Evolutionary conservation across 2,888 invertebrate species (phyloP).

Genomic region (Apamea sordens): DNA sequence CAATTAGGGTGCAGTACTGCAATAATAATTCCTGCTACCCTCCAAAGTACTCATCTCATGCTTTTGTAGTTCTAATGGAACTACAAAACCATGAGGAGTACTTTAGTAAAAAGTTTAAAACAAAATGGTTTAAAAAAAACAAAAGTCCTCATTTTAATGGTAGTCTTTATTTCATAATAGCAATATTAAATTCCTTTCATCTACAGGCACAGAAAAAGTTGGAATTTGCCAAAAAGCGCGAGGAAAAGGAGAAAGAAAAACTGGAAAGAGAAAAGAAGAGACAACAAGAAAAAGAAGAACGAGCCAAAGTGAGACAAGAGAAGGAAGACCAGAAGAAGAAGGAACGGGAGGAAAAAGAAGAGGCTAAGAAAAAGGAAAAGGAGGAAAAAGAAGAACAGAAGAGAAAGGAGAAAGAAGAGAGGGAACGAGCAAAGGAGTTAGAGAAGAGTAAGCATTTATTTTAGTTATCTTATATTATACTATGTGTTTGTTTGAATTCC

Average conservation of each 20-base stretch:
- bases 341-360: constrained; percentile 87
- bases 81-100: too few relatives aligned
- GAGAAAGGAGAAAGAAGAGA: constrained; percentile 88
- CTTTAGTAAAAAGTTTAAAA: too few relatives aligned
- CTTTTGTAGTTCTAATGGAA: neutral
- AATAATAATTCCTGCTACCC: neutral
- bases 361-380: constrained; percentile 83
- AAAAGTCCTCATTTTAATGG: neutral
- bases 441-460: constrained; percentile 85
- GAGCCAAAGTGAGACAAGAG: constrained; percentile 84
- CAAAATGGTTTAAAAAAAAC: too few relatives aligned
- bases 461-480: too few relatives aligned
- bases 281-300: constrained; percentile 87
- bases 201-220: constrained; percentile 89
- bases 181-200: too few relatives aligned
- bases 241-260: constrained; percentile 89
- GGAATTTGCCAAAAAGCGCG: constrained; percentile 90
- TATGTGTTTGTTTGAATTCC: neutral
- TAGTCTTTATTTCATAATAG: neutral
- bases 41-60: neutral
- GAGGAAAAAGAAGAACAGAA: constrained; percentile 90
- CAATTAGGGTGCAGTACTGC: too few relatives aligned
- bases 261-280: constrained; percentile 84
- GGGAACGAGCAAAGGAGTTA: constrained; percentile 89
- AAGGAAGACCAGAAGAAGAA: constrained; percentile 83